Conservation (phyloP, 2,888 invertebrate species). For the Helleia helle region DNA sequence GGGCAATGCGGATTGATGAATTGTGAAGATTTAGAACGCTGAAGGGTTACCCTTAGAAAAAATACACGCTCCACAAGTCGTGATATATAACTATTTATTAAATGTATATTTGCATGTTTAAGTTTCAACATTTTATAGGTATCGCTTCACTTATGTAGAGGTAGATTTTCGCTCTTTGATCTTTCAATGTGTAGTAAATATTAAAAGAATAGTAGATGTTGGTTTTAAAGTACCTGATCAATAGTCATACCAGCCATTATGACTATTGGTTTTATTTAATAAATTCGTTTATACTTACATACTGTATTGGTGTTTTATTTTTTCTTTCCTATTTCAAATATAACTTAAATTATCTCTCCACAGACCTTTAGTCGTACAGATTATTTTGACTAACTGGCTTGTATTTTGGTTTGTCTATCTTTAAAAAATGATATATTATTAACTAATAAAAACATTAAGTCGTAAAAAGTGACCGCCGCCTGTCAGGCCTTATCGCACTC, state of each 20-base stretch:
- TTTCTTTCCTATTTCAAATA: no score
- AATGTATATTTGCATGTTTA: neutral
- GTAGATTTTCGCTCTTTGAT: neutral
- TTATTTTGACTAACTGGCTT: neutral
- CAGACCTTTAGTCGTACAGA: no score
- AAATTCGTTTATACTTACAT: conserved; percentile 56
- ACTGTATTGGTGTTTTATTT: conserved; percentile 32
- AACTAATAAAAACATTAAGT: no score
- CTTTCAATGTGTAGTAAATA: conserved; percentile 9
- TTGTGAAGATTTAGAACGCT: conserved; percentile 25
- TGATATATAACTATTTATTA: conserved; percentile 2
- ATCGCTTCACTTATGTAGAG: neutral
- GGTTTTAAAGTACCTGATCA: conserved; percentile 36
- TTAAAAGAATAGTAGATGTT: no score
- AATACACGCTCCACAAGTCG: neutral
- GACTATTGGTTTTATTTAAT: conserved; percentile 62
- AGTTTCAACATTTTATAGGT: neutral
- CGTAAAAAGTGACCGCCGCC: no score
- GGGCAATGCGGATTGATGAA: conserved; percentile 72
- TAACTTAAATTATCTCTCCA: no score
- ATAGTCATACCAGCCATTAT: conserved; percentile 72
- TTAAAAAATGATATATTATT: no score
- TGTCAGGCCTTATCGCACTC: no score
- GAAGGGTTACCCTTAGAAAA: neutral
- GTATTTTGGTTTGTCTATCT: no score